Evolutionary conservation across 1,140 invertebrate species (phyloP), one percentile per base, ranked within the genome.

Genomic region (Daktulosphaira vitifoliae): DNA sequence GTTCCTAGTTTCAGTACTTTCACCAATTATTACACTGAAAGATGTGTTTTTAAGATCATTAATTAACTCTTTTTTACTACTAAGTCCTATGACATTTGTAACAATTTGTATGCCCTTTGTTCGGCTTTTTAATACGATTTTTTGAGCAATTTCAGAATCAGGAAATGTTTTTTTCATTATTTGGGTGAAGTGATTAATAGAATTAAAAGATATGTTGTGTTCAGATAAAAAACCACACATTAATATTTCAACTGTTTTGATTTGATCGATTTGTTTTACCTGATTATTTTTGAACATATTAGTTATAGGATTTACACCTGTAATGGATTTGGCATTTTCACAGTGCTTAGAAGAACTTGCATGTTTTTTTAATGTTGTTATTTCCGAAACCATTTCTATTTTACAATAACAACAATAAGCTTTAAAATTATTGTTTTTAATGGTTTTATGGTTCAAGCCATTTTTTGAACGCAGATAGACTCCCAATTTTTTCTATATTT

Each of bases 291-390:
- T 48, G 23, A 48, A 48, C 20, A 23, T 11, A 48, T 48, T 48
- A 15, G 42, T 46, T 0, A 46, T 2, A 22, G 42, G 42, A 8
- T 46, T 46, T n/a, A n/a, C n/a, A 9, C 42, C 42, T 22, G 46
- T 48, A 48, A 48, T 48, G 3, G 22, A 48, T 48, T 48, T 48
- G 6, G 6, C 9, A 23, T 48, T 48, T 23, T 48, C 23, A 1
- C 1, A 48, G 23, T 48, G 20, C 8, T 7, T 13, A 9, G 18
- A 20, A 48, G 20, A 48, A 48, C 8, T 15, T 49, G 46, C 9
- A 23, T 49, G 20, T 49, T 49, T 49, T 46, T 49, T 49, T 49
- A 49, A 22, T 49, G 22, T 25, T 49, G 22, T 23, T 49, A 49
- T 49, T 4, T 25, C 46, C 6, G 13, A 49, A 2, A 49, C 20